Evolutionary conservation across 2,888 invertebrate species (phyloP).

Genomic region (Agelastica alni): DNA sequence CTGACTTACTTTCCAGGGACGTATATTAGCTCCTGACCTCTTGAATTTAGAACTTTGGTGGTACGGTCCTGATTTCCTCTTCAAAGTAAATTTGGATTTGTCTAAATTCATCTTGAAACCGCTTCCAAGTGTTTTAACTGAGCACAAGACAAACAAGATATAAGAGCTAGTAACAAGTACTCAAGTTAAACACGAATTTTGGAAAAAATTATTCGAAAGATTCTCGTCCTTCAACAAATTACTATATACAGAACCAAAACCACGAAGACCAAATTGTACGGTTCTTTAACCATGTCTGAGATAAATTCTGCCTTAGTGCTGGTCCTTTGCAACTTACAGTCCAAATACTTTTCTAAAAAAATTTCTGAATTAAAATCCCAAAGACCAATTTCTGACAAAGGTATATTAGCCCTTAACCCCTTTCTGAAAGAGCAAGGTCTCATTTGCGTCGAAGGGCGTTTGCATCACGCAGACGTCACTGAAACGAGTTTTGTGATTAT

Average conservation of each 20-base stretch:
- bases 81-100: background rate
- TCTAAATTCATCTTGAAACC: conserved; percentile 1
- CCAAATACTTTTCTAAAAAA: too few relatives aligned
- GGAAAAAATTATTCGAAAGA: too few relatives aligned
- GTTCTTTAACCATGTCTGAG: background rate
- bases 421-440: too few relatives aligned
- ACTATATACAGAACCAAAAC: background rate
- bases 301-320: conserved; percentile 3
- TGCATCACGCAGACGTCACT: conserved; percentile 6
- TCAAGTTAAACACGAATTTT: too few relatives aligned
- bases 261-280: conserved; percentile 2
- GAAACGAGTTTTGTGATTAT: too few relatives aligned
- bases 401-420: too few relatives aligned
- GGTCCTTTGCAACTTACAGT: too few relatives aligned
- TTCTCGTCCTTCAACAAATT: too few relatives aligned
- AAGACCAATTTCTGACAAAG: conserved; percentile 1
- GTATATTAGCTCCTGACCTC: conserved; percentile 1
- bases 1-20: conserved; percentile 1
- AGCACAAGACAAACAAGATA: background rate
- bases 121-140: background rate
- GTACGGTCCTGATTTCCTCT: conserved; percentile 1
- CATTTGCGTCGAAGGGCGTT: too few relatives aligned
- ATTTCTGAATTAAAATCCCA: conserved; percentile 1
- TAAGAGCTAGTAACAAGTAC: conserved; percentile 1
- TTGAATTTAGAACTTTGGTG: background rate